A percentile compares a stretch with the other conserved stretches of the same genome.
phyloP scores from a whole-genome alignment of 1,140 invertebrate genomes.

The Ceratoteleas bidentatus region DNA sequence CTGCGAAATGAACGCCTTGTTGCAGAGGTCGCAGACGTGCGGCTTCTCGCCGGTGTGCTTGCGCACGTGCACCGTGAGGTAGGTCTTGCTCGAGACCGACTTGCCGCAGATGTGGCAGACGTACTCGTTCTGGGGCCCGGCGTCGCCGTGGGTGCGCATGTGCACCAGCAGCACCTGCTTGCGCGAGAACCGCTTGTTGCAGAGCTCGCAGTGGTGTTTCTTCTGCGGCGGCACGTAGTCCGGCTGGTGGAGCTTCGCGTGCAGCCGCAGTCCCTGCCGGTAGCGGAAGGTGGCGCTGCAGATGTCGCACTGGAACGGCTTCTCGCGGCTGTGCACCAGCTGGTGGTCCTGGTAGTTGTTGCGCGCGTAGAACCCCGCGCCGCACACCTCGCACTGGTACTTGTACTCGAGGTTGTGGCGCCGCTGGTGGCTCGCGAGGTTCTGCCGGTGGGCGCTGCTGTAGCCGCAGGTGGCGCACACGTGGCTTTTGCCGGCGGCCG shows the following conservation, averaged over 20 bases:
- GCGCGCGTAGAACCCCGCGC: slow-evolving; percentile 78
- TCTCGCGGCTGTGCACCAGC: slow-evolving; percentile 71
- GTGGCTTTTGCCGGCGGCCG: slow-evolving; percentile 46
- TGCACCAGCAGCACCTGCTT: slow-evolving; percentile 80
- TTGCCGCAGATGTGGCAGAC: slow-evolving; percentile 89
- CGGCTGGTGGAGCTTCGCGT: slow-evolving; percentile 81
- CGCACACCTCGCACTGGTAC: slow-evolving; percentile 87
- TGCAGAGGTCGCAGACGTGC: slow-evolving; percentile 82
- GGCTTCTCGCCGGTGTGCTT: slow-evolving; percentile 86
- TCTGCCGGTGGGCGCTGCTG: slow-evolving; percentile 71
- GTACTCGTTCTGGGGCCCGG: slow-evolving; percentile 77
- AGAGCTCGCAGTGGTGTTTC: slow-evolving; percentile 78
- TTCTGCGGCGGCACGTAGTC: slow-evolving; percentile 80
- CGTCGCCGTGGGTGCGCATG: slow-evolving; percentile 77
- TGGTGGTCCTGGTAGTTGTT: slow-evolving; percentile 78
- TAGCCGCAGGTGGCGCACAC: slow-evolving; percentile 76
- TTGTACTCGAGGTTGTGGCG: slow-evolving; percentile 78
- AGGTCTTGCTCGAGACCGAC: slow-evolving; percentile 86
- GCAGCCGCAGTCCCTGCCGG: slow-evolving; percentile 80
- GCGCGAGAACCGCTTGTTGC: slow-evolving; percentile 79
- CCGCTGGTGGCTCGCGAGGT: slow-evolving; percentile 73
- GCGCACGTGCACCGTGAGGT: slow-evolving; percentile 90
- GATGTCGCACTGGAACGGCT: slow-evolving; percentile 79
- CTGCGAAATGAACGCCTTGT: slow-evolving; percentile 86
- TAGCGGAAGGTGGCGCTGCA: slow-evolving; percentile 81